These are phyloP conservation scores for Harpagifer antarcticus DNA, from an alignment of 2,797 vertebrate species.

Conservation along the genomic window DNA sequence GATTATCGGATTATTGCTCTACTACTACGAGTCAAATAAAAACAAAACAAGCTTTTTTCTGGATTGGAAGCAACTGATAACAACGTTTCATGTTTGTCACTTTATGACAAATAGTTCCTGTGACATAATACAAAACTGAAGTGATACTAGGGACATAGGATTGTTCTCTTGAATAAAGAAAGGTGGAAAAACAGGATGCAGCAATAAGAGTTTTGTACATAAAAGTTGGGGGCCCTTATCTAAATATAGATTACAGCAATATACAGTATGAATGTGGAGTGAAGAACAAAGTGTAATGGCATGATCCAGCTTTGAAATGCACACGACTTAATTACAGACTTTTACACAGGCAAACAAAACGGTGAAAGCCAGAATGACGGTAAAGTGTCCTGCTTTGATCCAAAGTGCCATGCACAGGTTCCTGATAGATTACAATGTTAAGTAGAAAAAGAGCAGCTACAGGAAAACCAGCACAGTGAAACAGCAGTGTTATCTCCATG, in stretches of 20 bases:
- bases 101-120: background rate
- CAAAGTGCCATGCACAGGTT: slow-evolving; percentile 63
- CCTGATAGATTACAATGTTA: slow-evolving; percentile 55
- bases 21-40: background rate
- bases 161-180: background rate
- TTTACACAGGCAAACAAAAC: slow-evolving; percentile 51
- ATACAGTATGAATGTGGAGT: slow-evolving; percentile 17
- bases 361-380: slow-evolving; percentile 37
- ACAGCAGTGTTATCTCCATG: slow-evolving; percentile 33
- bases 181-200: slow-evolving; percentile 2
- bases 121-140: background rate
- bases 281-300: background rate
- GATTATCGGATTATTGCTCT: slow-evolving; percentile 16
- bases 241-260: slow-evolving; percentile 15
- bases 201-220: slow-evolving; percentile 14
- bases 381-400: slow-evolving; percentile 54
- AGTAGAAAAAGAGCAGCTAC: slow-evolving; percentile 68
- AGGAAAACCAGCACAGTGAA: slow-evolving; percentile 43
- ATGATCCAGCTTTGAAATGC: slow-evolving; percentile 24
- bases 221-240: slow-evolving; percentile 11
- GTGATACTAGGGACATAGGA: background rate
- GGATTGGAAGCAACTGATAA: background rate
- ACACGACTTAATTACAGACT: slow-evolving; percentile 43
- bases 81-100: background rate
- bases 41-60: background rate